These are phyloP conservation scores for Pachyramphus minor DNA, from an alignment of 2,113 vertebrate species.

Conservation along the genomic window DNA sequence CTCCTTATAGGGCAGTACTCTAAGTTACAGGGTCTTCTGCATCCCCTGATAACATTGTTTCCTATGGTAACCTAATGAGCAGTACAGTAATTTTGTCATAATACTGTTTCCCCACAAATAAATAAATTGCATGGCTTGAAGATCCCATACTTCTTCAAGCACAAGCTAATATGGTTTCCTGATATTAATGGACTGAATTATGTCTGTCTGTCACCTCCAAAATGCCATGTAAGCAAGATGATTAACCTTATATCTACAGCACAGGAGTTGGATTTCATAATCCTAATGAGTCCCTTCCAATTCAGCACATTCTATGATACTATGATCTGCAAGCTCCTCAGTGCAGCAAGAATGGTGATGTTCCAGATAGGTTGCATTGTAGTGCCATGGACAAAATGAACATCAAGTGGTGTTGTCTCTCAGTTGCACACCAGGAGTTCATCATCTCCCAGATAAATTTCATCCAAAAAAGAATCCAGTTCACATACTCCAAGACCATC, in stretches of 20 bases:
- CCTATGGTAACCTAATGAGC: background rate
- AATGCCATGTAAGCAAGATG: background rate
- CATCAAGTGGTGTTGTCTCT: background rate
- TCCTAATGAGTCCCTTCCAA: too few relatives aligned
- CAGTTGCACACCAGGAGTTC: background rate
- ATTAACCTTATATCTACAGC: background rate
- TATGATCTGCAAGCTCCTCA: accelerated
- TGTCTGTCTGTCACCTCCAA: background rate
- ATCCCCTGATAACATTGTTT: background rate
- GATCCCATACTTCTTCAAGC: background rate
- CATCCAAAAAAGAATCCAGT: background rate
- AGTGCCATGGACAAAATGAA: background rate
- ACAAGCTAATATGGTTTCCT: background rate
- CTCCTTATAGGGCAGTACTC: background rate
- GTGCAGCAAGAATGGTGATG: background rate
- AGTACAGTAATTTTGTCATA: background rate
- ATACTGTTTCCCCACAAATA: background rate
- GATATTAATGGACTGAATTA: background rate
- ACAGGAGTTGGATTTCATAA: background rate
- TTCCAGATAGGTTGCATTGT: background rate
- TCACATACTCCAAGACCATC: background rate
- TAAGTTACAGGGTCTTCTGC: background rate
- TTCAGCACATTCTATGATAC: too few relatives aligned
- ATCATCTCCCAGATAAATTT: background rate
- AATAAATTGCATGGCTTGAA: background rate